A percentile compares a stretch with the other conserved stretches of the same genome.
These are phyloP conservation scores for Crocodylus rhombifer DNA, from an alignment of 2,797 vertebrate species.

Conservation along the genomic window DNA sequence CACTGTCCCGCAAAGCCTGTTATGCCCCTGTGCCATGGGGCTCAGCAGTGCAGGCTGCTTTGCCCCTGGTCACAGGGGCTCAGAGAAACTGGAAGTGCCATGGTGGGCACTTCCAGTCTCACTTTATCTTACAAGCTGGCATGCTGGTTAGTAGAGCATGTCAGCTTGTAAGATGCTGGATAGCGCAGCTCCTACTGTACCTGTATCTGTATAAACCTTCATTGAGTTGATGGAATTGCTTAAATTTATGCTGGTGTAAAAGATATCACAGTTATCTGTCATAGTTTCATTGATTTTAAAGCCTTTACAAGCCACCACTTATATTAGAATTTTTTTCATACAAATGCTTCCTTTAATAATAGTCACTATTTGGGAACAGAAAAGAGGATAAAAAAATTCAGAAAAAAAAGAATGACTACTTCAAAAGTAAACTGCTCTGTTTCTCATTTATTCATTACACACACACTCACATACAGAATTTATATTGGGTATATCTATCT, in stretches of 20 bases:
- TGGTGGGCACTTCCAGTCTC: too few relatives aligned
- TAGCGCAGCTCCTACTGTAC: constrained; percentile 13
- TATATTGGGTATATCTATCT: too few relatives aligned
- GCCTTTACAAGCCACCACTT: background rate
- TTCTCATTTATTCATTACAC: background rate
- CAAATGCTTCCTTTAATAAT: background rate
- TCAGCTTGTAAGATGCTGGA: background rate
- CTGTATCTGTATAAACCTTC: constrained; percentile 27
- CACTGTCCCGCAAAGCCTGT: too few relatives aligned
- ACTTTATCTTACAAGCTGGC: too few relatives aligned
- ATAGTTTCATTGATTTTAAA: background rate
- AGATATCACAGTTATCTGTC: background rate
- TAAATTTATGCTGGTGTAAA: constrained; percentile 20
- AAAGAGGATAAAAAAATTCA: background rate
- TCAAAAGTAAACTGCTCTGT: background rate
- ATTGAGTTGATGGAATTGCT: constrained; percentile 20
- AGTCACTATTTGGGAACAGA: background rate
- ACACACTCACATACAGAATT: background rate
- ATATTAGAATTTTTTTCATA: background rate
- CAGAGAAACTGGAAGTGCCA: too few relatives aligned
- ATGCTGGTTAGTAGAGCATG: too few relatives aligned
- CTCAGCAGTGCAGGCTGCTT: too few relatives aligned
- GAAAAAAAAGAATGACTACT: background rate
- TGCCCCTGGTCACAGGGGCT: too few relatives aligned
- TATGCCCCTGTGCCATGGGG: too few relatives aligned